phyloP scores from a whole-genome alignment of 2,113 vertebrate species.

The Stomatorhinus ivindoensis region DNA sequence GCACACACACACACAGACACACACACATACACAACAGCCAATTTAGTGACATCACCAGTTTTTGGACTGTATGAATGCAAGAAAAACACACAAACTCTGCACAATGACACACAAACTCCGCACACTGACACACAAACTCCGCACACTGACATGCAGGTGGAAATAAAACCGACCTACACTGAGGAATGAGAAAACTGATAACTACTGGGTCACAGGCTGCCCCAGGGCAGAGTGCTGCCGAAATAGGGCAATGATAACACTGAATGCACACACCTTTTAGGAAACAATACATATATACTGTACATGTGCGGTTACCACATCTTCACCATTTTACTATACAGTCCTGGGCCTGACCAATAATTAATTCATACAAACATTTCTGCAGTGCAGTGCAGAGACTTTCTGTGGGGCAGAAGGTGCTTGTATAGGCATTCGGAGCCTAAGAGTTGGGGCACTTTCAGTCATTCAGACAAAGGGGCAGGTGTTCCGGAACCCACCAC shows the following conservation, averaged over 20 bases:
- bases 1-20: too few species aligned
- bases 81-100: background rate
- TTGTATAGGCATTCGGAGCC: too few species aligned
- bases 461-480: too few species aligned
- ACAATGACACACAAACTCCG: background rate
- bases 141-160: background rate
- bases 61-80: background rate
- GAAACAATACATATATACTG: background rate
- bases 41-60: background rate
- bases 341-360: too few species aligned
- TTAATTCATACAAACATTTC: too few species aligned
- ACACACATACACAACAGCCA: background rate
- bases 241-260: background rate
- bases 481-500: too few species aligned
- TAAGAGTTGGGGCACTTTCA: too few species aligned
- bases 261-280: background rate
- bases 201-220: background rate
- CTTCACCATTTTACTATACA: too few species aligned
- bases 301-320: background rate
- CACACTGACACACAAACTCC: background rate
- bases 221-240: background rate
- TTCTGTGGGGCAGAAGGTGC: too few species aligned
- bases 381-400: too few species aligned
- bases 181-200: background rate
- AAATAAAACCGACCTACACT: background rate